Base-by-base conservation (phyloP, 2,888 invertebrate species). In the Cheilosia impressa region DNA sequence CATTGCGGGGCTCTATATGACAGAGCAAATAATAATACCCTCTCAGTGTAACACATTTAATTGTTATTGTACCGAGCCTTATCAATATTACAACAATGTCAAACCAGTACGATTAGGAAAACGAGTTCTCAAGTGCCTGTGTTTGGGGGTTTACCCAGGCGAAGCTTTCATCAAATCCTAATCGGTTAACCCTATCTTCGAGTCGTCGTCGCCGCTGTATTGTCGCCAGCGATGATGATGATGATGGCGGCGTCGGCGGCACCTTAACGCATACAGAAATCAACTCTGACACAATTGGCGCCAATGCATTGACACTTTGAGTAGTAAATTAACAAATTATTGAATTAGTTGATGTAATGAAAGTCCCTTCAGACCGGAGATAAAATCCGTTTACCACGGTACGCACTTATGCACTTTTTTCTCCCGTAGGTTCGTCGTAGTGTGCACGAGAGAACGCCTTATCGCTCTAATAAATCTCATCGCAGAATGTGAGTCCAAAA, bases 261-360 rank as follows among this genome's bases (percentile, higher is more conserved):
- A 53, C 19, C 19, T 13, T 41, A 65, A 38, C 58, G 55, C 69
- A 53, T 38, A 38, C 13, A 47, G 55, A 82, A 47, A 55, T 65
- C 73, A 71, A 63, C 63, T 63, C 47, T 71, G 84, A 80, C 80
- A 85, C 75, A 69, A 80, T 85, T 85, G 84, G 84, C 84, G 84
- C 84, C 84, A 85, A 66, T 66, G 75, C 80, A 76, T 31, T 76
- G 84, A 81, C 80, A 85, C 71, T 66, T 76, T 58, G 75, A 85
- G 65, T 75, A 76, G 62, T 75, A 69, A 85, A 85, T 75, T 76
- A 66, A 71, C 57, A 79, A 65, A 50, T 80, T 75, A 85, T 85
- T 85, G 80, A 85, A 81, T 80, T 81, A 81, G 60, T 85, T 60
- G 75, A 69, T 85, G 80, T 80, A 85, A 80, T 76, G 75, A 55